These are phyloP conservation scores for Daboia siamensis DNA, from an alignment of 2,113 vertebrate species.

Conservation along the genomic window DNA sequence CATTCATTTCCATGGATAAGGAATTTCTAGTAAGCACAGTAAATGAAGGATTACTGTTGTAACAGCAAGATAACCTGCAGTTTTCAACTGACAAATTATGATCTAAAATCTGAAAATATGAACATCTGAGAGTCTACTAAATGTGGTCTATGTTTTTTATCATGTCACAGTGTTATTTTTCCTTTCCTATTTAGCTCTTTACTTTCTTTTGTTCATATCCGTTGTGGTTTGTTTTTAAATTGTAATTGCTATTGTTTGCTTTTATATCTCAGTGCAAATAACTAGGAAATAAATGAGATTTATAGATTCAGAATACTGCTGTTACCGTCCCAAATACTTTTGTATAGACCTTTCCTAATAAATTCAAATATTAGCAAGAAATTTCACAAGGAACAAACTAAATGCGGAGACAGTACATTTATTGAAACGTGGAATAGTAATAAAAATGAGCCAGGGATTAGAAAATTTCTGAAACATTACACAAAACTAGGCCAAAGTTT, in stretches of 20 bases:
- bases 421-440: constrained; percentile 33
- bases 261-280: rapidly evolving
- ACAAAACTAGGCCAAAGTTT: constrained; percentile 14
- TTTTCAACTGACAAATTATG: neutral
- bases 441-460: constrained; percentile 19
- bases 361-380: neutral
- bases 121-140: neutral
- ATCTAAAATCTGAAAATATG: neutral
- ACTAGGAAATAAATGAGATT: neutral
- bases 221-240: neutral
- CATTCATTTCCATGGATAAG: neutral
- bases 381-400: neutral
- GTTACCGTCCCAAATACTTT: rapidly evolving
- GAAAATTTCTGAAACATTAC: constrained; percentile 15
- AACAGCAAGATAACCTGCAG: neutral
- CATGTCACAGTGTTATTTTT: neutral
- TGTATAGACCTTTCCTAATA: neutral
- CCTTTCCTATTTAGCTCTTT: neutral
- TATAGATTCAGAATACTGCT: rapidly evolving
- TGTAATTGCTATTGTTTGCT: neutral
- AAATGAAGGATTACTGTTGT: neutral
- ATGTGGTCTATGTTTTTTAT: neutral
- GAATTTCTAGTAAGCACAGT: neutral
- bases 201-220: neutral
- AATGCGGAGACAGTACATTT: constrained; percentile 28